Evolutionary conservation across 2,113 vertebrate genomes (phyloP), one percentile per base, ranked within the genome.

Genomic region (Microtus montanus): DNA sequence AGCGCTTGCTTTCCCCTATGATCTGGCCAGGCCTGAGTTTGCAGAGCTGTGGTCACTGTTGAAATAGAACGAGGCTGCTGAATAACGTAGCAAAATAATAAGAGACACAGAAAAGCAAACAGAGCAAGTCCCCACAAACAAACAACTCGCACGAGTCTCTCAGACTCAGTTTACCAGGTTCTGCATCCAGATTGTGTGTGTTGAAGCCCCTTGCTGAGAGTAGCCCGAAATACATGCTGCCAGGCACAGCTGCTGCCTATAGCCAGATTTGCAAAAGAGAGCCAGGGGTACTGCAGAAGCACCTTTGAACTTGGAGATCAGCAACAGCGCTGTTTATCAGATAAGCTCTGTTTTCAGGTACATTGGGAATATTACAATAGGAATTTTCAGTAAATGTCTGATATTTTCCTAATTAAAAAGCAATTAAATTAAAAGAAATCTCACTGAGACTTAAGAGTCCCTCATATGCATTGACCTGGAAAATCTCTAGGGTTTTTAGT

Each of bases 281-380:
- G 2, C 24, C 1, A 8, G n/a, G 54, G 35, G 24, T 64, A 20
- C 73, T 66, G n/a, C 33, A 49, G 49, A 44, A 49, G 12, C 6
- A 11, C 35, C 83, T 87, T 83, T 91, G 74, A 91, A 84, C 63
- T 89, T 92, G 88, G 63, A 89, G 74, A 89, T 86, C 5, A 71
- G 74, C n/a, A 54, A 58, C 28, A 78, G 58, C 3, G 30, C 10
- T 33, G n/a, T 9, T 90, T 66, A 85, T 85, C 52, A 87, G 26
- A 33, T 90, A 73, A 91, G 54, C 35, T 86, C 5, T 79, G 68
- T 63, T 92, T 94, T 89, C 28, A 73, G 74, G 35, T 61, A 54
- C 30, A 80, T 49, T 73, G 26, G 28, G 38, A 84, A 11, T 26
- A 85, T 82, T 90, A 63, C 28, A 78, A 52, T 58, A 74, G 41